Evolutionary conservation across 1,140 invertebrate genomes (phyloP).

Genomic region (Calosoma granatense): DNA sequence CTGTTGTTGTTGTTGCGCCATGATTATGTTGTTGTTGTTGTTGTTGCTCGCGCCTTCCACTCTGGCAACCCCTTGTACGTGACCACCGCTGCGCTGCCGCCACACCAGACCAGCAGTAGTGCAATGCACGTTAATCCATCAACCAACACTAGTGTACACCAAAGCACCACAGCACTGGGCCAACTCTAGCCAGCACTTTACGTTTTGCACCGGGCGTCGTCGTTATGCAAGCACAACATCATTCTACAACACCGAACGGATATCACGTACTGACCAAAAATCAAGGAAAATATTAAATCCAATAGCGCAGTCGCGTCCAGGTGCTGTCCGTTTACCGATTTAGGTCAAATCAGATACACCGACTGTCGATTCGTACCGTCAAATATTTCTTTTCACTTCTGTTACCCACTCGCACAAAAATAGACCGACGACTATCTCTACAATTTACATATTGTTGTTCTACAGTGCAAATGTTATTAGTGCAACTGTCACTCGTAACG

Average conservation of each 20-base stretch:
- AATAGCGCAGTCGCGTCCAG: constrained; percentile 3
- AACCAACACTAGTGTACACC: neutral
- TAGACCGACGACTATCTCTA: neutral
- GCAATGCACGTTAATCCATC: neutral
- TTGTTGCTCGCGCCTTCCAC: neutral
- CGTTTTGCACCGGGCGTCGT: neutral
- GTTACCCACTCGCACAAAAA: neutral
- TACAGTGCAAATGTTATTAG: neutral
- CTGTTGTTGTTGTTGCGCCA: constrained; percentile 4
- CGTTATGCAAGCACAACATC: neutral
- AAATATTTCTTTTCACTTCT: neutral
- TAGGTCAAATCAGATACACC: constrained; percentile 1
- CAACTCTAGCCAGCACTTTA: neutral
- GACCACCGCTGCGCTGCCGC: neutral
- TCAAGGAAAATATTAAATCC: constrained; percentile 5
- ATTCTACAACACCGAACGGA: neutral
- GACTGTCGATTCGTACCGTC: neutral
- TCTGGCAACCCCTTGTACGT: constrained; percentile 2
- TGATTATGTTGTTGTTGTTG: constrained; percentile 1
- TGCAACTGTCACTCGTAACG: neutral
- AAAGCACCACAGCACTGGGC: no score
- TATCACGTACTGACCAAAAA: neutral
- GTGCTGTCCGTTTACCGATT: neutral
- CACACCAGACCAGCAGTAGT: no score
- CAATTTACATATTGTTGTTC: neutral